Evolutionary conservation across 2,888 invertebrate genomes (phyloP).

Genomic region (Hyposoter dolosus): DNA sequence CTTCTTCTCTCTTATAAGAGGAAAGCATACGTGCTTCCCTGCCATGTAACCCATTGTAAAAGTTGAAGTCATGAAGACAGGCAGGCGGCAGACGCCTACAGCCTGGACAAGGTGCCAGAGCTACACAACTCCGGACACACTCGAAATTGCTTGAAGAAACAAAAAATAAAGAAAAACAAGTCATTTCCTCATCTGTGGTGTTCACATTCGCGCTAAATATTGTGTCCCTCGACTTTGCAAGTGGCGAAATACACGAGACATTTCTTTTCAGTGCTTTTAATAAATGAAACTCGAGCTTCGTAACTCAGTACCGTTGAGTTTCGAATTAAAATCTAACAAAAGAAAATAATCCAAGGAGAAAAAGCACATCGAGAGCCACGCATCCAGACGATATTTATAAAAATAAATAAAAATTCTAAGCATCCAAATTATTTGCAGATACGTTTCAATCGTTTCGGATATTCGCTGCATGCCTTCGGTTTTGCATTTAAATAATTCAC

Average conservation of each 20-base stretch:
- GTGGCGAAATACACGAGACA: constrained; percentile 10
- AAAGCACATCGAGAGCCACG: background rate
- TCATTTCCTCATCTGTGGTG: constrained; percentile 20
- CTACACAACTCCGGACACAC: constrained; percentile 75
- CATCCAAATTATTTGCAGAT: background rate
- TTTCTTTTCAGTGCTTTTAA: background rate
- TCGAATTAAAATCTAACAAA: background rate
- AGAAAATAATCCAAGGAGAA: background rate
- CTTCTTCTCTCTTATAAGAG: constrained; percentile 48
- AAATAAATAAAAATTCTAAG: background rate
- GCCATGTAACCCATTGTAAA: constrained; percentile 75
- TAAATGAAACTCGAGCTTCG: background rate
- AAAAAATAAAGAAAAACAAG: constrained; percentile 1
- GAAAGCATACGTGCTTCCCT: constrained; percentile 38
- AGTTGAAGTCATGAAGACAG: constrained; percentile 74
- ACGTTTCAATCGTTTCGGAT: background rate
- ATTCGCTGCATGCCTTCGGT: background rate
- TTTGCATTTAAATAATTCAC: background rate
- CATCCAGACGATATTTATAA: background rate
- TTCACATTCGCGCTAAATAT: constrained; percentile 28
- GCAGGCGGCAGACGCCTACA: constrained; percentile 78
- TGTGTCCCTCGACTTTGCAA: constrained; percentile 17
- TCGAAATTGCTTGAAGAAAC: constrained; percentile 69
- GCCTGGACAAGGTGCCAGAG: constrained; percentile 76
- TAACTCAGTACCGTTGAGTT: background rate